Conservation (phyloP, 2,888 invertebrate genomes). For the Drosophila subquinaria region DNA sequence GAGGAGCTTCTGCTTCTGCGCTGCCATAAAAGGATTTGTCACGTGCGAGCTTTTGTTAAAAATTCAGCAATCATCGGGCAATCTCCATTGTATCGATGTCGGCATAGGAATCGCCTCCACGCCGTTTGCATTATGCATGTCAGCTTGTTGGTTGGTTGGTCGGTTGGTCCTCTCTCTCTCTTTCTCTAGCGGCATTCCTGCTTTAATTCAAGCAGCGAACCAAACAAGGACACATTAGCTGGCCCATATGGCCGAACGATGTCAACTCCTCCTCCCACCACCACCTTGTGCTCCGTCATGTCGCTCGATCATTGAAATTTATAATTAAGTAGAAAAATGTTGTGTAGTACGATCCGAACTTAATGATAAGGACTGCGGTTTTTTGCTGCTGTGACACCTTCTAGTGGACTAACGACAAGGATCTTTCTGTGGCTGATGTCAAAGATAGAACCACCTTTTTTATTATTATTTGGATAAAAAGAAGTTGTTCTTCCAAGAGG, state of each 20-base stretch:
- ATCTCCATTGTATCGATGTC: slow-evolving; percentile 73
- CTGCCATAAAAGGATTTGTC: slow-evolving; percentile 85
- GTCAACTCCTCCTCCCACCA: slow-evolving; percentile 8
- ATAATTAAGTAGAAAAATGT: slow-evolving; percentile 79
- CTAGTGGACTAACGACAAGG: slow-evolving; percentile 26
- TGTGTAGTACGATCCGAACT: slow-evolving; percentile 34
- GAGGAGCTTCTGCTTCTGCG: slow-evolving; percentile 46
- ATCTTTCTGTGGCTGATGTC: slow-evolving; percentile 27
- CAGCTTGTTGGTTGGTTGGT: neutral
- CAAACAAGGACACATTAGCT: slow-evolving; percentile 80
- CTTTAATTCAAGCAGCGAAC: slow-evolving; percentile 72
- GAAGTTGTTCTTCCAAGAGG: neutral
- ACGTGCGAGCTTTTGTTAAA: slow-evolving; percentile 85
- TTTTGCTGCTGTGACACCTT: slow-evolving; percentile 34
- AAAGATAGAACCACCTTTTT: slow-evolving; percentile 35
- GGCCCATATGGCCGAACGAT: slow-evolving; percentile 59
- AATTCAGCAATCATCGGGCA: slow-evolving; percentile 85
- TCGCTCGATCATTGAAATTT: slow-evolving; percentile 71
- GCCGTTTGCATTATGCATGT: slow-evolving; percentile 73
- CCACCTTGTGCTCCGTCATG: neutral
- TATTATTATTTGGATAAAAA: neutral
- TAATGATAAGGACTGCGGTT: slow-evolving; percentile 31
- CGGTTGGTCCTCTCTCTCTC: neutral
- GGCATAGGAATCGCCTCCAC: slow-evolving; percentile 49
- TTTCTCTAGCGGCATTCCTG: slow-evolving; percentile 77